Evolutionary conservation across 2,888 invertebrate species (phyloP).

Genomic region (Amitus sp.): DNA sequence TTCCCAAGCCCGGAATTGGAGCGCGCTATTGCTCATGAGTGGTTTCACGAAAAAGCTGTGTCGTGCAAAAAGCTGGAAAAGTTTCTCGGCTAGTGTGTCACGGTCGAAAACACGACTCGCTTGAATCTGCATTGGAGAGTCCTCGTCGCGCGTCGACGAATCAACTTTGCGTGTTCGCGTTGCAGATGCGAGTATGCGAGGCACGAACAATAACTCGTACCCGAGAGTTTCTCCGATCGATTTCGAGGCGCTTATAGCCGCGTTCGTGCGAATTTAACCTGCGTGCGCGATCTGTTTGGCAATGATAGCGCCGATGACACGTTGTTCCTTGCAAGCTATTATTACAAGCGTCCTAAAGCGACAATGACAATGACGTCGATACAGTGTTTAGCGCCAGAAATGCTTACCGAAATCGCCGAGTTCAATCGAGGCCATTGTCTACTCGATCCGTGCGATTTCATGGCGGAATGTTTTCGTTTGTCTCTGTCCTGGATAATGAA

Average conservation of each 20-base stretch:
- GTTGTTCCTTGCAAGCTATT: slow-evolving; percentile 19
- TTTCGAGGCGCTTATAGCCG: slow-evolving; percentile 11
- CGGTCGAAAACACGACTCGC: background rate
- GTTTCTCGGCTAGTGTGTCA: background rate
- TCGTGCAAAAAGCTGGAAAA: background rate
- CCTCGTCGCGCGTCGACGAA: slow-evolving; percentile 12
- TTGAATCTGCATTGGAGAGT: background rate
- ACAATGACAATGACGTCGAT: too few species aligned
- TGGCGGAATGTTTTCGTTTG: too few species aligned
- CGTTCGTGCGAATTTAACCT: slow-evolving; percentile 29
- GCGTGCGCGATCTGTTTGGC: slow-evolving; percentile 26
- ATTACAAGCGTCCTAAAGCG: background rate
- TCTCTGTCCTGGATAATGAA: too few species aligned
- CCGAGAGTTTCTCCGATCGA: slow-evolving; percentile 42
- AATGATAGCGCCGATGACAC: slow-evolving; percentile 27
- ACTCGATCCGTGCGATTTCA: too few species aligned
- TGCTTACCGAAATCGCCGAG: too few species aligned
- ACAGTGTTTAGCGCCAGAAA: too few species aligned
- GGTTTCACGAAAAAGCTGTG: too few species aligned
- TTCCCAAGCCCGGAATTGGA: too few species aligned
- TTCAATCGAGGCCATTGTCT: too few species aligned
- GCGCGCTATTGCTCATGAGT: too few species aligned
- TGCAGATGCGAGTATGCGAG: slow-evolving; percentile 18
- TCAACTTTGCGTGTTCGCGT: slow-evolving; percentile 21
- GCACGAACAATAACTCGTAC: slow-evolving; percentile 23